Base-by-base conservation (phyloP, 2,888 invertebrate species). In the Brenthis ino region DNA sequence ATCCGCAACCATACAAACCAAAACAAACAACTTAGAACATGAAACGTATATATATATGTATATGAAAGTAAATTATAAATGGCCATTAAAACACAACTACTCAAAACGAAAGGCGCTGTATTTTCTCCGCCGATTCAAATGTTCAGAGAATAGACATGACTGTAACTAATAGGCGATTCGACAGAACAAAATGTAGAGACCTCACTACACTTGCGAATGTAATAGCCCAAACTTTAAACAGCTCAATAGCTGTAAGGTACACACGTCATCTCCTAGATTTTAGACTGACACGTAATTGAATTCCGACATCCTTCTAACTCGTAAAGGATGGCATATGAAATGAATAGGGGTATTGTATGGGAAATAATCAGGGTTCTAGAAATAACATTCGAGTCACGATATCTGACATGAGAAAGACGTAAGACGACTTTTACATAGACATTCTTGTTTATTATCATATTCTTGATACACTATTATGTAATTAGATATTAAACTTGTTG, bases 231-330 rank as follows among this genome's bases (percentile, higher is more conserved):
- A 28, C 33, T 28, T 14, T 63, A 51, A 51, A 33, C 61, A 68
- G 70, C 64, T 64, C 58, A 67, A 76, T 68, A 61, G 66, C 65
- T 67, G 48, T 55, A 56, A 72, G 71, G 72, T 70, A 68, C 60
- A 56, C 47, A 50, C 64, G 69, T 70, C 72, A 71, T 74, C 70
- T 67, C 58, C 61, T 14, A 53, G 51, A 70, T 69, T 72, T 71
- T 70, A n/a, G 77, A 77, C 78, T 73, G 71, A 64, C 72, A 67
- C 24, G 71, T 80, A 81, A 82, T 81, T 79, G 76, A 81, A 81
- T 76, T 75, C 74, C 63, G 68, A 70, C 70, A 70, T 67, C 68
- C 4, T 63, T 61, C 63, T 57, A 54, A 60, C 64, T 67, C 70
- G 48, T 28, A 51, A 70, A 71, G 65, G 68, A 73, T 65, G 67